Evolutionary conservation across 2,113 vertebrate genomes (phyloP).

Genomic region (Gallinago paraguaiae): DNA sequence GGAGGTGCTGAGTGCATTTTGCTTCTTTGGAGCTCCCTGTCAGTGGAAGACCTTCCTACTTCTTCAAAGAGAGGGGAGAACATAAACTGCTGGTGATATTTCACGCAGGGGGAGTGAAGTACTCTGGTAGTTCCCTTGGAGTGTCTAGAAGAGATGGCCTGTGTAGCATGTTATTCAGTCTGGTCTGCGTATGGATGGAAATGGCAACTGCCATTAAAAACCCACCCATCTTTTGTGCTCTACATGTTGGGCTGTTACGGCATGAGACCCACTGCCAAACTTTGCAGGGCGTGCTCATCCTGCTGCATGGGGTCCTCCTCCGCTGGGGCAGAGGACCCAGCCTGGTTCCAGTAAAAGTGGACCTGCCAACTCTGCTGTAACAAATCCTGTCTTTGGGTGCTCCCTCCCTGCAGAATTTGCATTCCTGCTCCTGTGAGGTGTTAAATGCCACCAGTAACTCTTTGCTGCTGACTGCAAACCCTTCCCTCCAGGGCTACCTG

Average conservation of each 20-base stretch:
- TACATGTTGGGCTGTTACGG: not conserved
- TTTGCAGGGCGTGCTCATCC: not conserved
- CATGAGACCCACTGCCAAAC: not conserved
- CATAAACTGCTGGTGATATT: not conserved
- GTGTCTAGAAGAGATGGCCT: not conserved
- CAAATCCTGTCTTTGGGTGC: not conserved
- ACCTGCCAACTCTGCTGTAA: not conserved
- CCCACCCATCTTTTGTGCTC: not conserved
- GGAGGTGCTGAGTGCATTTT: not conserved
- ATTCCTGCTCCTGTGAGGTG: not conserved
- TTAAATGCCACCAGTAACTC: not conserved
- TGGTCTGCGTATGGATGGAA: not conserved
- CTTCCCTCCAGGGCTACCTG: not conserved
- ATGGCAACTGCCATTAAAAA: not conserved
- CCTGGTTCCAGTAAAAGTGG: not conserved
- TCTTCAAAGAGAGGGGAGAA: not conserved
- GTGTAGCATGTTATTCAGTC: not conserved
- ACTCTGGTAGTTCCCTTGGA: not conserved
- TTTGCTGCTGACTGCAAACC: not conserved
- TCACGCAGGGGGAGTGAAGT: not conserved
- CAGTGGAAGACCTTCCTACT: not conserved
- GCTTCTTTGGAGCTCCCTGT: not conserved
- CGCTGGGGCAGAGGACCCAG: not conserved
- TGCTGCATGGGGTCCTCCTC: not conserved
- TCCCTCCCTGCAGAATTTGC: not conserved